phyloP scores from a whole-genome alignment of 2,888 invertebrate genomes.

The Lagria hirta region DNA sequence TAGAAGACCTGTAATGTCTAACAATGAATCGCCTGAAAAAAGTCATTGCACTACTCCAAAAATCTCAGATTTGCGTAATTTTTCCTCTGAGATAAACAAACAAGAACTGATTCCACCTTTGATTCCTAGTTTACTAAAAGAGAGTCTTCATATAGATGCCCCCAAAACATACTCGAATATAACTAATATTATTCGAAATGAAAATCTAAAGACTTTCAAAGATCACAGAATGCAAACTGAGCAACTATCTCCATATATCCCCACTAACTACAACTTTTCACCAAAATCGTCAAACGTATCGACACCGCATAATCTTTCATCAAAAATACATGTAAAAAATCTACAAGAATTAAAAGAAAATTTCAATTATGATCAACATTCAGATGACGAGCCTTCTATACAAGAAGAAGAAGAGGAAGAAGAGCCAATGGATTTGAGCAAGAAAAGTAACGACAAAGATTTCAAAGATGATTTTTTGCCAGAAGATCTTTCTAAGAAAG shows the following conservation, averaged over 20 bases:
- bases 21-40: constrained; percentile 40
- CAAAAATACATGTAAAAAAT: constrained; percentile 58
- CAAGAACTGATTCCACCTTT: constrained; percentile 29
- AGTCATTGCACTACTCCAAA: constrained; percentile 47
- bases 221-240: constrained; percentile 36
- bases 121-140: constrained; percentile 39
- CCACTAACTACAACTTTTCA: constrained; percentile 36
- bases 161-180: constrained; percentile 37
- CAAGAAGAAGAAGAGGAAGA: constrained; percentile 40
- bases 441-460: constrained; percentile 58
- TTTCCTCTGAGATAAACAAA: constrained; percentile 29
- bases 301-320: constrained; percentile 35
- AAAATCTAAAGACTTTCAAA: constrained; percentile 40
- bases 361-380: constrained; percentile 54
- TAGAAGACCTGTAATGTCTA: constrained; percentile 40
- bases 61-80: constrained; percentile 27
- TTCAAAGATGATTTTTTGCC: constrained; percentile 44
- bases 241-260: constrained; percentile 35
- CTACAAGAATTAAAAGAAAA: constrained; percentile 64
- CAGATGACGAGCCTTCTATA: constrained; percentile 44
- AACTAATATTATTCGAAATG: constrained; percentile 39
- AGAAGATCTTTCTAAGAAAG: constrained; percentile 55
- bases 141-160: constrained; percentile 30
- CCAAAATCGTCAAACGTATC: constrained; percentile 38
- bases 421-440: constrained; percentile 68